Evolutionary conservation across 1,140 invertebrate genomes (phyloP).

Genomic region (Rhagoletis pomonella): DNA sequence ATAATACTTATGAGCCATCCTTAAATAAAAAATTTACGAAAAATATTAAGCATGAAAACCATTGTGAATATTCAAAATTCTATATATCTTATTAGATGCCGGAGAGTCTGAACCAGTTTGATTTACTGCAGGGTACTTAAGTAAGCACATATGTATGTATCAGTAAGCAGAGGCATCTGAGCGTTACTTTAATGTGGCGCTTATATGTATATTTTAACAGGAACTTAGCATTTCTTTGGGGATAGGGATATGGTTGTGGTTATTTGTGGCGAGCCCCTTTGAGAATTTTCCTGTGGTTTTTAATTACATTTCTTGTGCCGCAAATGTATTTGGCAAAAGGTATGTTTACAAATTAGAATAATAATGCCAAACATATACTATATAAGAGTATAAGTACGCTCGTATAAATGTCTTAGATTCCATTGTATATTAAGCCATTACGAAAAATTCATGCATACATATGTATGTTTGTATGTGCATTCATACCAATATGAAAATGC

Average conservation of each 20-base stretch:
- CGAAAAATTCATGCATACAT: too few relatives aligned
- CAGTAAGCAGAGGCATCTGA: background rate
- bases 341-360: background rate
- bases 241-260: slow-evolving; percentile 30
- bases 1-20: too few relatives aligned
- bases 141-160: background rate
- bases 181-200: slow-evolving; percentile 2
- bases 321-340: slow-evolving; percentile 21
- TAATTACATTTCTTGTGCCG: slow-evolving; percentile 15
- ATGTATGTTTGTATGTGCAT: too few relatives aligned
- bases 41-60: too few relatives aligned
- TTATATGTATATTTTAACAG: background rate
- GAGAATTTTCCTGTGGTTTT: slow-evolving; percentile 16
- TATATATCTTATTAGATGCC: background rate
- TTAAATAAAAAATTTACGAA: too few relatives aligned
- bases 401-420: background rate
- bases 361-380: background rate
- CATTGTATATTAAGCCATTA: too few relatives aligned
- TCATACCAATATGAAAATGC: too few relatives aligned
- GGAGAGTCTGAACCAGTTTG: too few relatives aligned
- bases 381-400: background rate
- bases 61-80: too few relatives aligned
- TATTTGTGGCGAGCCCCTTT: background rate
- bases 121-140: too few relatives aligned
- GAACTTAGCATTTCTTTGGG: background rate